phyloP scores from a whole-genome alignment of 2,113 vertebrate genomes.

The Oncorhynchus mykiss region DNA sequence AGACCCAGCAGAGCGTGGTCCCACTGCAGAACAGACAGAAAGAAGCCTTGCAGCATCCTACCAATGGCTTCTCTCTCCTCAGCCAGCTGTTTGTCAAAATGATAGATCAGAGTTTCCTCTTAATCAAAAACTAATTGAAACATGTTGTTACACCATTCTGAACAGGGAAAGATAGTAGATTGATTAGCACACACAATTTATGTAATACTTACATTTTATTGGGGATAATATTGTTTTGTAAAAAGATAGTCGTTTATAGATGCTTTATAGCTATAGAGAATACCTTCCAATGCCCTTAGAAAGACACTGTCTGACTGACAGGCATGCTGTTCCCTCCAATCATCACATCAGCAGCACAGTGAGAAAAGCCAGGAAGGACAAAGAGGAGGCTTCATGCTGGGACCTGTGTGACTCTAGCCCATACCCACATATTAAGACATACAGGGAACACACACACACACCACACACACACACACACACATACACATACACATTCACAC shows the following conservation, averaged over 20 bases:
- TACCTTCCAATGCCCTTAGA: too few relatives aligned
- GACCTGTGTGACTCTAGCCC: conserved; percentile 60
- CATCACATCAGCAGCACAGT: conserved; percentile 51
- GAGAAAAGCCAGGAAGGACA: conserved; percentile 54
- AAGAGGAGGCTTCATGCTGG: conserved; percentile 61
- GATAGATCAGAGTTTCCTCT: conserved; percentile 24
- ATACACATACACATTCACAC: rapidly evolving
- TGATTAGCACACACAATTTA: too few relatives aligned
- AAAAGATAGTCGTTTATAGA: too few relatives aligned
- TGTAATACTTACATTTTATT: too few relatives aligned
- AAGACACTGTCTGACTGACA: too few relatives aligned
- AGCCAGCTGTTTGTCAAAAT: conserved; percentile 39
- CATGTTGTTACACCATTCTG: conserved; percentile 14
- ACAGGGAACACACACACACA: conserved; percentile 25
- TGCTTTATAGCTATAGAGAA: too few relatives aligned
- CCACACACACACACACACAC: neutral
- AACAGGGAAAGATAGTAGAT: too few relatives aligned
- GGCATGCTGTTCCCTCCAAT: conserved; percentile 25
- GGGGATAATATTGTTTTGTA: too few relatives aligned
- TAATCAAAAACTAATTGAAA: conserved; percentile 19
- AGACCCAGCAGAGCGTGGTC: too few relatives aligned
- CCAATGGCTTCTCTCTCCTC: conserved; percentile 22
- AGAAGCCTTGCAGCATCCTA: conserved; percentile 25
- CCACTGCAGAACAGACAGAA: conserved; percentile 21
- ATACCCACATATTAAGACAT: conserved; percentile 65